A percentile compares a stretch with the other conserved stretches of the same genome.
These are phyloP conservation scores for Macroglossus sobrinus DNA, from an alignment of 2,113 vertebrate genomes.

Conservation along the genomic window DNA sequence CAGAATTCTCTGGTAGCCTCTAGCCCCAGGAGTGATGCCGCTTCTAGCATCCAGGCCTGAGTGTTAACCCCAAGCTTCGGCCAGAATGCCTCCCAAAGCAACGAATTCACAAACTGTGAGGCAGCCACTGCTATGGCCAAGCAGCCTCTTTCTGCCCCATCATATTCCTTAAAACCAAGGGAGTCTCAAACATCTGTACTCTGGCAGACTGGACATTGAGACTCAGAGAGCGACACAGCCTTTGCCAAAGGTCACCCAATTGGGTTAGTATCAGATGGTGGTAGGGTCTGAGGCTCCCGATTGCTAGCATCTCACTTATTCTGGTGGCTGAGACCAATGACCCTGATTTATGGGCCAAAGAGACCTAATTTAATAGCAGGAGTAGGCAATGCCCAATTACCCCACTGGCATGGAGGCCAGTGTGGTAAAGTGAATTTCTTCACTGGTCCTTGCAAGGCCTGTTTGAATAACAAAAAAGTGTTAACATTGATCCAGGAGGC, in stretches of 20 bases:
- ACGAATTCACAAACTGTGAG: not conserved
- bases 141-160: not conserved
- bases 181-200: not conserved
- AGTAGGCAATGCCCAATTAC: not conserved
- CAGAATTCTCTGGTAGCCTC: not conserved
- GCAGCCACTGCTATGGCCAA: not conserved
- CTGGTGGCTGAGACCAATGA: not conserved
- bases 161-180: not conserved
- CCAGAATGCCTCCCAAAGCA: not conserved
- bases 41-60: not conserved
- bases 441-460: not conserved
- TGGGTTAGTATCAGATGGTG: not conserved
- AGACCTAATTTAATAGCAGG: slow-evolving; percentile 11
- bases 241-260: not conserved
- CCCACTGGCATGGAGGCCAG: not conserved
- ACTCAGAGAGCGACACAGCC: not conserved
- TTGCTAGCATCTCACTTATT: not conserved
- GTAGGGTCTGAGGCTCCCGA: not conserved
- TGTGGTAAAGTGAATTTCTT: slow-evolving; percentile 19
- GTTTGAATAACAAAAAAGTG: not conserved
- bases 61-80: not conserved
- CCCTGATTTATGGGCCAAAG: slow-evolving; percentile 2
- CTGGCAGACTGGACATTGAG: not conserved
- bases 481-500: not conserved
- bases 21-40: not conserved